Conservation (phyloP, 2,113 vertebrate species). For the Scophthalmus maximus region DNA sequence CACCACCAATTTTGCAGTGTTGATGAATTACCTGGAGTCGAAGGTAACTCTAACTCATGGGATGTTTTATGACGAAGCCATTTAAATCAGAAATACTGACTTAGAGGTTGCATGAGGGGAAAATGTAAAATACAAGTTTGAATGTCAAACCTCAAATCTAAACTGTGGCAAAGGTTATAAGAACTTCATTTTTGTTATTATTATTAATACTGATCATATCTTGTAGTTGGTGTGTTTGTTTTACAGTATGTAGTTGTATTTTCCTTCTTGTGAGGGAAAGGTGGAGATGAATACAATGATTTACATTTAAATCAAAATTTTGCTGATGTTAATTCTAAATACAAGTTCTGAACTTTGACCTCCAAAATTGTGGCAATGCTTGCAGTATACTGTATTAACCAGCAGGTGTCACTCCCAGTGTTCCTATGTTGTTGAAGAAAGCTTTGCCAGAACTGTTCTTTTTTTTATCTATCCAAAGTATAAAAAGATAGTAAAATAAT, state of each 20-base stretch:
- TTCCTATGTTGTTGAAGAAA: background rate
- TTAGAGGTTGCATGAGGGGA: background rate
- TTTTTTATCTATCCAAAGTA: background rate
- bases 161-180: background rate
- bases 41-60: constrained; percentile 73
- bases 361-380: background rate
- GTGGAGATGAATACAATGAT: background rate
- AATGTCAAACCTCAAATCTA: background rate
- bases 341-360: background rate
- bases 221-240: background rate
- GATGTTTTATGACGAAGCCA: background rate
- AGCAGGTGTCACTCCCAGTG: constrained; percentile 72
- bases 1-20: constrained; percentile 86
- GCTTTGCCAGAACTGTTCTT: background rate
- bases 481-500: background rate
- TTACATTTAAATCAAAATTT: background rate
- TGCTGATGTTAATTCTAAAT: constrained; percentile 1
- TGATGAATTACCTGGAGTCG: constrained; percentile 83
- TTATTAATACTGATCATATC: background rate
- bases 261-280: background rate
- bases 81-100: background rate
- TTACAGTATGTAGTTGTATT: background rate
- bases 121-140: background rate
- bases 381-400: constrained; percentile 43
- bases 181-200: background rate